A percentile compares a stretch with the other conserved stretches of the same genome.
Conservation (phyloP, 2,113 vertebrate species). For the Struthio camelus region DNA sequence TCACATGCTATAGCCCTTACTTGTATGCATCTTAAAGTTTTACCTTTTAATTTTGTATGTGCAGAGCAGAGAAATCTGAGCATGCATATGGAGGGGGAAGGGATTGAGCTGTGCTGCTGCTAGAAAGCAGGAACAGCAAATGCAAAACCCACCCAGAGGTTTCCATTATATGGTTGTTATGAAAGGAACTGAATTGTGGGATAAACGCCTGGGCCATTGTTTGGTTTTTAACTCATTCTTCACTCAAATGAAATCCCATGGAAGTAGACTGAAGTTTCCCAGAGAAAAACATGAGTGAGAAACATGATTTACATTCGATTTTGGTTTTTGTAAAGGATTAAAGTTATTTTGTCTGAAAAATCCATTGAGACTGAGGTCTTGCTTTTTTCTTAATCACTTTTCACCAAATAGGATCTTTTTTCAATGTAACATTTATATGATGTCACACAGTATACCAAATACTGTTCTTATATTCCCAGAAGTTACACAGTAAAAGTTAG, state of each 20-base stretch:
- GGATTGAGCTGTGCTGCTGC: neutral
- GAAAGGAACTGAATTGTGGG: conserved; percentile 7
- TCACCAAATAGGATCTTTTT: neutral
- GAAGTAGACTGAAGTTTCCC: neutral
- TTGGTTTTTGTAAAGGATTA: neutral
- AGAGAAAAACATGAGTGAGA: neutral
- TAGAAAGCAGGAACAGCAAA: conserved; percentile 4
- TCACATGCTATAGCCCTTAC: neutral
- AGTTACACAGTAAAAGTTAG: neutral
- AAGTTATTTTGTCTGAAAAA: neutral
- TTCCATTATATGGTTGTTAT: conserved; percentile 13
- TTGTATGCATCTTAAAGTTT: neutral
- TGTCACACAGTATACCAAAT: neutral
- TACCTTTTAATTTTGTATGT: neutral
- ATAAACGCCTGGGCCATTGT: neutral
- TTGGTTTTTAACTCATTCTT: conserved; percentile 18
- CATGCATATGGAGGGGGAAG: neutral
- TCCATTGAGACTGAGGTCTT: neutral
- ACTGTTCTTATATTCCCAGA: neutral
- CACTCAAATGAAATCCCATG: neutral
- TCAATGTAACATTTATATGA: neutral
- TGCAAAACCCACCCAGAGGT: neutral
- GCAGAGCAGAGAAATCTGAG: neutral
- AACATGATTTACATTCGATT: neutral
- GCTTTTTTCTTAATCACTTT: neutral